Evolutionary conservation across 2,797 vertebrate genomes (phyloP), one percentile per base, ranked within the genome.

Genomic region (Propithecus deckenii): DNA sequence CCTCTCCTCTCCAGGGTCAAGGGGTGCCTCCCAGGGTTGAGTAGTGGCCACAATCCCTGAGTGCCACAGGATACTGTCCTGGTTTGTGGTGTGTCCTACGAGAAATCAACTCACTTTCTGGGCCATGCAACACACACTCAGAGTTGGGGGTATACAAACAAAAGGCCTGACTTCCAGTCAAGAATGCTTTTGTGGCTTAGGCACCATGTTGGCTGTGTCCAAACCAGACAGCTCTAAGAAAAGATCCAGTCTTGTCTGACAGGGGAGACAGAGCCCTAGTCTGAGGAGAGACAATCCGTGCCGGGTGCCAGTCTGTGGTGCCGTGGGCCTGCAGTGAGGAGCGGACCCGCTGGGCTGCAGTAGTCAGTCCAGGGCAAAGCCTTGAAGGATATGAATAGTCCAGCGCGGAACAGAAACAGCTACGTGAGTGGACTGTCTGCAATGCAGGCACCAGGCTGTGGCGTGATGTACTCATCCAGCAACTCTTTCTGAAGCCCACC

Each of bases 21-120:
- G 55, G 88, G 35, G 72, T 25, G n/a, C 17, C 52, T 71, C 67
- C 41, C 4, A 10, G 67, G 57, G 52, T 61, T 71, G 50, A 86
- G 86, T 28, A 48, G 94, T 79, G 63, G 71, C 86, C 89, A 25
- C 87, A 55, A 90, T 89, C 91, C 67, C 57, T 71, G 97, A 97
- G 97, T 84, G 94, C 83, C 67, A 63, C 86, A 61, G 48, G 95
- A 91, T 78, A 43, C 46, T 38, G 11, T 71, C 76, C 43, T 38
- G 59, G 71, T 8, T 18, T 55, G 59, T 67, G 72, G 23, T 50
- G 38, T 25, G n/a, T 35, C 88, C 25, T 23, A 43, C 52, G 35
- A 79, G n/a, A 78, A 59, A 75, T 20, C 59, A 41, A 59, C 38
- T 0, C 2, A 46, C 18, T 28, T 67, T n/a, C 67, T 38, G 30